Evolutionary conservation across 2,113 vertebrate species (phyloP).

Genomic region (Megalops atlanticus): DNA sequence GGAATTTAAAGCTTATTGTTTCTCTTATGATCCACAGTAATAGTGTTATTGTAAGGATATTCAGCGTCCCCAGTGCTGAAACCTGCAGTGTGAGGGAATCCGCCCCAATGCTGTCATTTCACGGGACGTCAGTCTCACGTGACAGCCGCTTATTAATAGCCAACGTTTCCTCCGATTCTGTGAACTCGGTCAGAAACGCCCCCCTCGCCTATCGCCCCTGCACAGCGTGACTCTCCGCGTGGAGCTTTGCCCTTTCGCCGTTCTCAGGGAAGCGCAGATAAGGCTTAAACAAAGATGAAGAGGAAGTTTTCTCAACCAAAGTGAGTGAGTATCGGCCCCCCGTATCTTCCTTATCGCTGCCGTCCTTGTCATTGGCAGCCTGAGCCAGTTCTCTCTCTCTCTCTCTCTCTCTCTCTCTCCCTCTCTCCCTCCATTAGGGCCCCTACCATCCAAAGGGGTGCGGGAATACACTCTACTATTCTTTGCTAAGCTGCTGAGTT

Average conservation of each 20-base stretch:
- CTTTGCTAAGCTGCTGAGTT: not conserved
- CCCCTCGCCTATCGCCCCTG: not conserved
- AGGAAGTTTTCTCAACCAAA: not conserved
- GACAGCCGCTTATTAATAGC: not conserved
- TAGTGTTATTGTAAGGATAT: not conserved
- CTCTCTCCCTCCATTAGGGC: not conserved
- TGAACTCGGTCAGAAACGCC: not conserved
- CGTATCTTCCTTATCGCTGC: not conserved
- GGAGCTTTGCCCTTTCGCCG: not conserved
- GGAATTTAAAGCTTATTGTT: not conserved
- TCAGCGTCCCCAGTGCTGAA: not conserved
- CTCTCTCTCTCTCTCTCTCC: not conserved
- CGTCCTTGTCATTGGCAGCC: not conserved
- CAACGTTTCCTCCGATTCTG: not conserved
- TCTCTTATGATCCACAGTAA: not conserved
- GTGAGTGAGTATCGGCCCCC: not conserved
- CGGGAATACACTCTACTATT: not conserved
- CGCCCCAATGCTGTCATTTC: not conserved
- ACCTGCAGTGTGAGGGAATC: not conserved
- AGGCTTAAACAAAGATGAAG: not conserved
- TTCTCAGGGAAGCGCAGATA: slow-evolving; percentile 3
- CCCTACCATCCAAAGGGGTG: not conserved
- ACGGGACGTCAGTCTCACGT: not conserved
- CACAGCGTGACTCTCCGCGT: not conserved
- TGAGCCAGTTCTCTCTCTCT: not conserved